Base-by-base conservation (phyloP, 2,113 vertebrate genomes). In the Illadopsis cleaveri region DNA sequence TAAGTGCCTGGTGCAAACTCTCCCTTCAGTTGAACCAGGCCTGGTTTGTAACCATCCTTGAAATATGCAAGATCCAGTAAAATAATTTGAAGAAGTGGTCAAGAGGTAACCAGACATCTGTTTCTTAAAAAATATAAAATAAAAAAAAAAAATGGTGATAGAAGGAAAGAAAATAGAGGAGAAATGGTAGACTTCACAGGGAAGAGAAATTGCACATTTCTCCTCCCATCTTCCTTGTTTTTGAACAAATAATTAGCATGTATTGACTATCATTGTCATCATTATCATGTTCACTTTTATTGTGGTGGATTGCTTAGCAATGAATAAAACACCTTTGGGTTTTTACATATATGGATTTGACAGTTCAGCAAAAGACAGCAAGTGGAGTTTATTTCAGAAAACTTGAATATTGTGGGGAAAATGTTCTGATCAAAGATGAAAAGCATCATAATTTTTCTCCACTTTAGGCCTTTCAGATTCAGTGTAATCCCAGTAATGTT, bases 1-100 rank as follows among this genome's bases (percentile, higher is more conserved):
- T 91, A 48, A 89, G 37, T 71, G 62, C 72, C 37, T 79, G 66
- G 25, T 90, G 80, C n/a, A 73, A 90, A 62, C 33, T 86, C 45
- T 77, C 19, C 24, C 60, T 94, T 89, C 37, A 35, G 45, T 38
- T 7, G 4, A 70, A 85, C 9, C 35, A 75, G 44, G 18, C 19
- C 23, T 0, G 0, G 20, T 77, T 83, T 81, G 15, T 53, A 61
- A 50, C 9, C 33, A 83, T 1, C 16, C 21, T 47, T 66, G 69
- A 87, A 87, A 86, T 11, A 53, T 31, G 7, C 53, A 80, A 60
- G 37, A 33, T 75, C 5, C 50, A 86, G 56, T 30, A 37, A 9
- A 65, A 77, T 65, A n/a, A 17, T 80, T 78, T 8, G 28, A 91
- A 77, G 37, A 76, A 48, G 18, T 57, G 37, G 15, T 47, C 38